These are phyloP conservation scores for Ictalurus furcatus DNA, from an alignment of 2,113 vertebrate species.

Conservation along the genomic window DNA sequence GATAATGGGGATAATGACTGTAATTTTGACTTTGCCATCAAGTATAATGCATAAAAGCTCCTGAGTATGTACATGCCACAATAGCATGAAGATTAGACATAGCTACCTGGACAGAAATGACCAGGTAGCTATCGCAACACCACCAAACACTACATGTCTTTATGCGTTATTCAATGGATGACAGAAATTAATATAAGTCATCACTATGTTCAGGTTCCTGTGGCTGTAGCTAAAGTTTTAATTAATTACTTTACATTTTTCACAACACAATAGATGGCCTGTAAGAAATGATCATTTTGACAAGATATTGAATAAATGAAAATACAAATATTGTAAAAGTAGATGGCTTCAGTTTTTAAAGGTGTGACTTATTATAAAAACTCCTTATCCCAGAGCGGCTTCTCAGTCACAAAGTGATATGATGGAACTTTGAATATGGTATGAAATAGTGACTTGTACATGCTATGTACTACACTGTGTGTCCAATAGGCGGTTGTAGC, in stretches of 20 bases:
- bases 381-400: neutral
- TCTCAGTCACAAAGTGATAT: neutral
- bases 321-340: neutral
- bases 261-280: neutral
- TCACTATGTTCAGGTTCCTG: neutral
- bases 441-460: constrained; percentile 1
- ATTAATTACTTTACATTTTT: neutral
- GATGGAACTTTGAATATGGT: neutral
- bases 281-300: neutral
- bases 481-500: neutral
- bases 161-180: neutral
- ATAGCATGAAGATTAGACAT: neutral
- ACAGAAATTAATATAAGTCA: neutral
- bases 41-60: constrained; percentile 9
- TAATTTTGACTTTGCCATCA: constrained; percentile 11
- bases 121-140: neutral
- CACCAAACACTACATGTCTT: neutral
- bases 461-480: neutral
- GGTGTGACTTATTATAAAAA: neutral
- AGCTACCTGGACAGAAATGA: too few relatives aligned
- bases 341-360: neutral
- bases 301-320: neutral
- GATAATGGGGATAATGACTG: constrained; percentile 17
- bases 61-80: neutral
- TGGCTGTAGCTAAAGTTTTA: neutral